Percentiles rank a stretch among this genome's conserved stretches.
Evolutionary conservation across 2,888 invertebrate species (phyloP).

Genomic region (Alcis repandata): DNA sequence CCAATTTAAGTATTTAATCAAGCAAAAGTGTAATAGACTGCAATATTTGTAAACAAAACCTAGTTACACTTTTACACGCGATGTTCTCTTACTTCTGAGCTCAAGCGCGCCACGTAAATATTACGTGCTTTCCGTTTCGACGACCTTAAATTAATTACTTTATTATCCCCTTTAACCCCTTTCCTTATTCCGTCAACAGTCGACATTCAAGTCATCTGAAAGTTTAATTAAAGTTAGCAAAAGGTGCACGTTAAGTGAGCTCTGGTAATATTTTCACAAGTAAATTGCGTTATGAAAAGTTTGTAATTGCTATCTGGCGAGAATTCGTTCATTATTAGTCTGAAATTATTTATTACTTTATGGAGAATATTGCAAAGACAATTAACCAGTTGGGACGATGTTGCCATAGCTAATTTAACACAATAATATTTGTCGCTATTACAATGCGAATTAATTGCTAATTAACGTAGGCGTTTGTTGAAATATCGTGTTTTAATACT

Average conservation of each 20-base stretch:
- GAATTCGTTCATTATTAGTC: slow-evolving; percentile 34
- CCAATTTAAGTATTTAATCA: no score
- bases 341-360: slow-evolving; percentile 26
- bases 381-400: slow-evolving; percentile 5
- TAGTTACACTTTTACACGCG: no score
- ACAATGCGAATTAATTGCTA: neutral
- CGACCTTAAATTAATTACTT: no score
- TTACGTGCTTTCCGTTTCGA: no score
- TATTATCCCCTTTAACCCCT: neutral
- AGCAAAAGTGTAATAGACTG: no score
- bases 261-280: slow-evolving; percentile 33
- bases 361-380: slow-evolving; percentile 15
- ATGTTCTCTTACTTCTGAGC: no score
- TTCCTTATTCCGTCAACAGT: slow-evolving; percentile 16
- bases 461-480: neutral
- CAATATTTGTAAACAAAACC: no score
- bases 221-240: slow-evolving; percentile 56
- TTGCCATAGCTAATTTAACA: neutral
- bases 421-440: slow-evolving; percentile 1
- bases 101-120: no score
- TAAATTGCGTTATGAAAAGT: slow-evolving; percentile 42
- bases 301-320: slow-evolving; percentile 40
- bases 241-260: slow-evolving; percentile 46
- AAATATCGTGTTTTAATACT: neutral
- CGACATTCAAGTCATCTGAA: slow-evolving; percentile 38